Evolutionary conservation across 2,888 invertebrate species (phyloP).

Genomic region (Abrostola tripartita): DNA sequence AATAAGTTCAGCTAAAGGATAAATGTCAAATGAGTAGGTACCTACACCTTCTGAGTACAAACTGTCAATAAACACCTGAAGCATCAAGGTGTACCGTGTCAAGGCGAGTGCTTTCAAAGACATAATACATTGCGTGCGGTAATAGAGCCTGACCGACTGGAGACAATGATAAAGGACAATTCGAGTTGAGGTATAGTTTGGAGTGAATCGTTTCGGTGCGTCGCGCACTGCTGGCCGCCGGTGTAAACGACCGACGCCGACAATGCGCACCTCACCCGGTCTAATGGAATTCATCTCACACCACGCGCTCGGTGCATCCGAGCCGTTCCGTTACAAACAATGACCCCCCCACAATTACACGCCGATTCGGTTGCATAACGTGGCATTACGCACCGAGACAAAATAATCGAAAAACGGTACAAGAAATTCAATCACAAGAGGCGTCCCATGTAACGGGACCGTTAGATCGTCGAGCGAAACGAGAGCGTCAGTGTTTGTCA

Average conservation of each 20-base stretch:
- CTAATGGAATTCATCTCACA: slow-evolving; percentile 84
- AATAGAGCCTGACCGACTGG: slow-evolving; percentile 24
- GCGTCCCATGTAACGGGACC: slow-evolving; percentile 59
- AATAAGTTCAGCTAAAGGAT: slow-evolving; percentile 50
- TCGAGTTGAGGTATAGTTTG: slow-evolving; percentile 30
- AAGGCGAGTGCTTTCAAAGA: slow-evolving; percentile 73
- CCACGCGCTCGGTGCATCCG: slow-evolving; percentile 65
- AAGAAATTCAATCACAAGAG: slow-evolving; percentile 55
- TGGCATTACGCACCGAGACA: slow-evolving; percentile 64
- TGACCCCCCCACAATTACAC: slow-evolving; percentile 76
- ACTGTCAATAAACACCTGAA: slow-evolving; percentile 55
- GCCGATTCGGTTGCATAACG: slow-evolving; percentile 73
- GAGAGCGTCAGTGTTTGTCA: slow-evolving; percentile 60
- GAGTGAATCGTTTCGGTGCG: slow-evolving; percentile 45
- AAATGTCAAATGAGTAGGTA: slow-evolving; percentile 5
- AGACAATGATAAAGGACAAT: slow-evolving; percentile 35
- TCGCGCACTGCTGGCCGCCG: slow-evolving; percentile 53
- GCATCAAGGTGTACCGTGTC: slow-evolving; percentile 67
- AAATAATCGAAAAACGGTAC: slow-evolving; percentile 69
- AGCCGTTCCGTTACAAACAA: slow-evolving; percentile 79
- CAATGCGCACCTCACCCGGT: slow-evolving; percentile 62
- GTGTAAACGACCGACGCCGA: slow-evolving; percentile 70
- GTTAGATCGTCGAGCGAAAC: slow-evolving; percentile 58
- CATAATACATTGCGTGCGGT: slow-evolving; percentile 34
- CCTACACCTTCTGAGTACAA: slow-evolving; percentile 59